Percentiles rank a stretch among this genome's conserved stretches.
phyloP scores from a whole-genome alignment of 2,888 invertebrate genomes.

The Melitaea athalia region DNA sequence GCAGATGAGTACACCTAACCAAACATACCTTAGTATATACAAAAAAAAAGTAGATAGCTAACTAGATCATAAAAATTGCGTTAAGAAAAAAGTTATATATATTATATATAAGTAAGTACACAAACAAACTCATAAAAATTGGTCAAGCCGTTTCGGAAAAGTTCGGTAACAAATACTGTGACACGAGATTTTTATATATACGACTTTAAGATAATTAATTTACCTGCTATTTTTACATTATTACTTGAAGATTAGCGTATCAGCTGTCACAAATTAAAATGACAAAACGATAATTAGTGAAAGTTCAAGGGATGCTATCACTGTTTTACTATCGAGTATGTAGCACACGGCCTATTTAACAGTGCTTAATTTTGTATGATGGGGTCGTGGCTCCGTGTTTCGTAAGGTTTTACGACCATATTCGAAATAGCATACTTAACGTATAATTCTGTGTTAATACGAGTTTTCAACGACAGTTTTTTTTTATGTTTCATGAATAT shows the following conservation, averaged over 20 bases:
- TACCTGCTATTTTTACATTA: not conserved
- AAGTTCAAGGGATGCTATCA: conserved; percentile 7
- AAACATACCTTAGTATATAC: too few relatives aligned
- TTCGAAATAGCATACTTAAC: not conserved
- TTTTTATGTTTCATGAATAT: not conserved
- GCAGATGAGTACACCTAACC: too few relatives aligned
- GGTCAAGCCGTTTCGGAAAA: too few relatives aligned
- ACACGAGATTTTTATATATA: too few relatives aligned
- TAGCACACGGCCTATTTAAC: conserved; percentile 15
- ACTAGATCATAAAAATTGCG: too few relatives aligned
- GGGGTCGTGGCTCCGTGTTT: not conserved
- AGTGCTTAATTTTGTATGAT: conserved; percentile 19
- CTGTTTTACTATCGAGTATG: conserved; percentile 14
- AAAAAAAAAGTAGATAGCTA: too few relatives aligned
- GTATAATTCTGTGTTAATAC: not conserved
- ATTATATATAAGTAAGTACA: too few relatives aligned
- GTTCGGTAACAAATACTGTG: too few relatives aligned
- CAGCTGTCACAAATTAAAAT: not conserved
- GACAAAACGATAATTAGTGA: not conserved
- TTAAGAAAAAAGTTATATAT: too few relatives aligned
- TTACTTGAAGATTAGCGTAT: not conserved
- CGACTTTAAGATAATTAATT: not conserved
- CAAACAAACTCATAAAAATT: too few relatives aligned
- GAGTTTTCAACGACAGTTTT: not conserved
- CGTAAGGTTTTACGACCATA: conserved; percentile 13